Percentiles rank a stretch among this genome's conserved stretches.
These are phyloP conservation scores for Saccostrea cuccullata DNA, from an alignment of 1,140 invertebrate genomes.

Conservation along the genomic window DNA sequence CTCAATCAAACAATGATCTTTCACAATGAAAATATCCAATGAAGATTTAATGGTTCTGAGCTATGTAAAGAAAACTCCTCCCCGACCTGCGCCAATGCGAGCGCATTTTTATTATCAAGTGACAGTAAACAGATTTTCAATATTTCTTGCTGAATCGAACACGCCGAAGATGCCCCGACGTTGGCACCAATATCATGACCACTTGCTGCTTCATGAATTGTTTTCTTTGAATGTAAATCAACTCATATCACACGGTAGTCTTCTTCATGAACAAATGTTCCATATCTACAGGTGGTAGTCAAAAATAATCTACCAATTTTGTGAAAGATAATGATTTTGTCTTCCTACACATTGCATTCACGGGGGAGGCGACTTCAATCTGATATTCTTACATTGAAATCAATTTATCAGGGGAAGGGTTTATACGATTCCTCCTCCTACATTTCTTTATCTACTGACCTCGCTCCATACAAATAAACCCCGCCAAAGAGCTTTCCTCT, in stretches of 20 bases:
- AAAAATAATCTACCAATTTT: constrained; percentile 32
- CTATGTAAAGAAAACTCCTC: constrained; percentile 35
- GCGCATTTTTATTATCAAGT: constrained; percentile 18
- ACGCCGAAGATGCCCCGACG: constrained; percentile 7
- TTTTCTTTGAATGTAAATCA: constrained; percentile 38
- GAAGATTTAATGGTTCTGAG: constrained; percentile 28
- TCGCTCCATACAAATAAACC: neutral
- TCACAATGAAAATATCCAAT: constrained; percentile 36
- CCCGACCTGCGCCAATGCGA: neutral
- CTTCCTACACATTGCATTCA: neutral
- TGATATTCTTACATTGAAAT: neutral
- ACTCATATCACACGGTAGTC: neutral
- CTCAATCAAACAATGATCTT: constrained; percentile 24
- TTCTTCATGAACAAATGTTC: neutral
- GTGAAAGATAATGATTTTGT: neutral
- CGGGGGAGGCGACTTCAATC: neutral
- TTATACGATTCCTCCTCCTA: neutral
- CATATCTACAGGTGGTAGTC: constrained; percentile 24
- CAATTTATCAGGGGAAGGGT: neutral
- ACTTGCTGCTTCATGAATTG: constrained; percentile 28
- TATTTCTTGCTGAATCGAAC: constrained; percentile 27
- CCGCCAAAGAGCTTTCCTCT: neutral
- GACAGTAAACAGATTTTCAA: constrained; percentile 30
- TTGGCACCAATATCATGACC: constrained; percentile 32
- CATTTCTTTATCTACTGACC: neutral